Evolutionary conservation across 2,888 invertebrate genomes (phyloP), one percentile per base, ranked within the genome.

Genomic region (Galeopsomyia nigrocyanea): DNA sequence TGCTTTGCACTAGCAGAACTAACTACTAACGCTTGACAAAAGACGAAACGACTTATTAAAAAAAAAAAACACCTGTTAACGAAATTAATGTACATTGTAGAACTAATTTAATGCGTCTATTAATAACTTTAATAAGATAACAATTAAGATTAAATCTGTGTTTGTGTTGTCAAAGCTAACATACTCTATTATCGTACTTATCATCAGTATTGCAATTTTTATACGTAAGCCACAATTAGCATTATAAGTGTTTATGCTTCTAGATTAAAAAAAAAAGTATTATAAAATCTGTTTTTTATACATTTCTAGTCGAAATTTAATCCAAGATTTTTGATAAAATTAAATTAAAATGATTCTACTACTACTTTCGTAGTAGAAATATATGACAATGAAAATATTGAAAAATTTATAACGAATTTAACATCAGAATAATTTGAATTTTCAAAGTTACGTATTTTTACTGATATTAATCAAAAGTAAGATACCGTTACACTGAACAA

Each of bases 1-100:
- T 14, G 66, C 70, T 74, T 73, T 58, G 57, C 73, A 73, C 66
- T 49, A 57, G 57, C 69, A 56, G 64, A 73, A 66, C 61, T 69
- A 69, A 56, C 19, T 47, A 51, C 56, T 50, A 68, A 68, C 71
- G 65, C 62, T 66, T 65, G 60, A 61, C 60, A 50, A 26, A 57
- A 5, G 70, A 64, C 65, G 60, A 70, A 70, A 64, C 58, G 63
- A 63, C 57, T 50, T 63, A 51, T 68, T 68, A 55, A 58, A 13
- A 10, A 9, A 62, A 21, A 60, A 58, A 67, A 67, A 58, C 58
- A 19, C 47, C 58, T 14, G 60, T 46, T 16, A 50, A 51, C 26
- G 26, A 58, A 60, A 51, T 31, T 58, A 47, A 56, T 60, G 56
- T 69, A 56, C 55, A 19, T 16, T 10, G 6, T 55, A 7, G 5